These are phyloP conservation scores for Yoshiicerus persimilis DNA, from an alignment of 1,140 invertebrate species.

Conservation along the genomic window DNA sequence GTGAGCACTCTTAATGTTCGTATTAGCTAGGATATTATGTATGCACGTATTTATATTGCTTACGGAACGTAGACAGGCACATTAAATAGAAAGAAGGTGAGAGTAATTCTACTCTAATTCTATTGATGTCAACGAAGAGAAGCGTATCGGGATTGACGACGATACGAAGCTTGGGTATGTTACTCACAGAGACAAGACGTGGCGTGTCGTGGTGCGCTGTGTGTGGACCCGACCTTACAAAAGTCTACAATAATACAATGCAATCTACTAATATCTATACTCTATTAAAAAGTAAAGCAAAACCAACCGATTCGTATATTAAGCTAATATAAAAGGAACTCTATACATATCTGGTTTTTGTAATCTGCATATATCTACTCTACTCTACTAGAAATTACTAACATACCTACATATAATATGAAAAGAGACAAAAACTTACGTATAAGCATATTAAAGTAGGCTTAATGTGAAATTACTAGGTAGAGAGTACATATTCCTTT, in stretches of 20 bases:
- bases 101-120: constrained; percentile 39
- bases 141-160: background rate
- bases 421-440: background rate
- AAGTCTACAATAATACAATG: background rate
- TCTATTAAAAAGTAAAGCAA: background rate
- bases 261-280: background rate
- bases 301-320: background rate
- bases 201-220: background rate
- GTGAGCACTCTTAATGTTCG: no score
- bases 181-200: background rate
- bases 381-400: background rate
- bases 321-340: background rate
- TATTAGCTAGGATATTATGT: background rate
- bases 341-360: background rate
- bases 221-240: background rate
- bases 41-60: background rate
- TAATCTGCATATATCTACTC: background rate
- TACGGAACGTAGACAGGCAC: background rate
- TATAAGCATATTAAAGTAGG: background rate
- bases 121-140: constrained; percentile 31
- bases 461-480: no score
- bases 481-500: no score
- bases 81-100: constrained; percentile 30
- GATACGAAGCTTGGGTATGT: background rate
- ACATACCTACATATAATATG: background rate